Evolutionary conservation across 2,797 vertebrate species (phyloP).

Genomic region (Sparidentex hasta): DNA sequence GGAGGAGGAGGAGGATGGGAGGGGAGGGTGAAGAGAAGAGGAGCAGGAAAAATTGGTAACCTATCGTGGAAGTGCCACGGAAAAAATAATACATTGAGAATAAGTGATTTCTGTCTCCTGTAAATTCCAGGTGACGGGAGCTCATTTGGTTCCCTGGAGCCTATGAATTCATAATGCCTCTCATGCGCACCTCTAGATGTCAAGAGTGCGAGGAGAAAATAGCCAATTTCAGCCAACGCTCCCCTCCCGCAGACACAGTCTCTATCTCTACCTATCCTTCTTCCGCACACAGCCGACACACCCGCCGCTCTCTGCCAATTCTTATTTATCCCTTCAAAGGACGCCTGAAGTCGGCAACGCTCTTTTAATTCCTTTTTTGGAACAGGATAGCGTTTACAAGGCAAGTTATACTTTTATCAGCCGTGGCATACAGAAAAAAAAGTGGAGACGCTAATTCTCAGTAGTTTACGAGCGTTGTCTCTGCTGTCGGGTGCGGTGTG

Average conservation of each 20-base stretch:
- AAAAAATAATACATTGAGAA: conserved; percentile 73
- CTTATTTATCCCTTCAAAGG: conserved; percentile 45
- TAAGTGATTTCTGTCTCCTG: conserved; percentile 76
- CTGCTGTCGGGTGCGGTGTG: conserved; percentile 53
- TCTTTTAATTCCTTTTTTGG: conserved; percentile 68
- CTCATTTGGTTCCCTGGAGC: conserved; percentile 75
- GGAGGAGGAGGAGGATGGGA: no score
- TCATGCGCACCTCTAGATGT: conserved; percentile 56
- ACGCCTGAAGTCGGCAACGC: conserved; percentile 30
- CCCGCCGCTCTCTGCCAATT: conserved; percentile 45
- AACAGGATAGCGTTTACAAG: conserved; percentile 57
- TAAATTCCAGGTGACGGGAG: conserved; percentile 74
- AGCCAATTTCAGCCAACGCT: conserved; percentile 71
- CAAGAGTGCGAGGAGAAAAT: conserved; percentile 61
- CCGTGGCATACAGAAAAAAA: conserved; percentile 38
- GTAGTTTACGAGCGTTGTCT: conserved; percentile 66
- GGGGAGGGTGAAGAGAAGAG: not conserved
- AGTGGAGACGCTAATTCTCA: conserved; percentile 55
- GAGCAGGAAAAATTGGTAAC: conserved; percentile 40
- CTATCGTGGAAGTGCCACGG: conserved; percentile 59
- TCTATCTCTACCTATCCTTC: conserved; percentile 54
- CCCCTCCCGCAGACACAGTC: conserved; percentile 50
- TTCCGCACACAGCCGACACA: conserved; percentile 26
- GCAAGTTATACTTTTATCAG: conserved; percentile 64
- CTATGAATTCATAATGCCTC: conserved; percentile 80